These are phyloP conservation scores for Sandelia bainsii DNA, from an alignment of 2,797 vertebrate genomes.

Conservation along the genomic window DNA sequence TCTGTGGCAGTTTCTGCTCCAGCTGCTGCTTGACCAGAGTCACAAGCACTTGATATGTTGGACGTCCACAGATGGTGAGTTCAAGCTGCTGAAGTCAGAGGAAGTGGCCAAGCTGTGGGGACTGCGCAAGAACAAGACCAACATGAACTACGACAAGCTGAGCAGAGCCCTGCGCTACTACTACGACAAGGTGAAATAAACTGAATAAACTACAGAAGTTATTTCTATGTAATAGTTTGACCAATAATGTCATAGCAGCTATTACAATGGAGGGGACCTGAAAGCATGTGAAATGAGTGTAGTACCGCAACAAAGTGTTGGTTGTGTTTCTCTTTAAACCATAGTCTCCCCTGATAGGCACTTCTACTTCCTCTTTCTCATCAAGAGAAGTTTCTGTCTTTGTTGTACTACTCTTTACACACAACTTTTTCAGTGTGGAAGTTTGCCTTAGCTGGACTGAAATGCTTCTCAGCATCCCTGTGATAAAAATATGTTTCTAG, in stretches of 20 bases:
- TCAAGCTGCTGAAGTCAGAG: slow-evolving; percentile 97
- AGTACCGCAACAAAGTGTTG: background rate
- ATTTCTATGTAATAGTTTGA: background rate
- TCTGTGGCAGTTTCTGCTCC: slow-evolving; percentile 98
- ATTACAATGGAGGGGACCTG: background rate
- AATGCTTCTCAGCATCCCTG: background rate
- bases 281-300: background rate
- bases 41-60: slow-evolving; percentile 97
- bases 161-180: slow-evolving; percentile 97
- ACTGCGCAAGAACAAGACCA: slow-evolving; percentile 96
- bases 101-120: slow-evolving; percentile 98
- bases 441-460: background rate
- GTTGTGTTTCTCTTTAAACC: slow-evolving; percentile 46
- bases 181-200: slow-evolving; percentile 91
- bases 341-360: slow-evolving; percentile 42
- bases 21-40: slow-evolving; percentile 95
- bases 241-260: background rate
- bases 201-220: too few relatives aligned
- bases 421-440: background rate
- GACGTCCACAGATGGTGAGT: slow-evolving; percentile 96
- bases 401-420: slow-evolving; percentile 10
- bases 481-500: background rate
- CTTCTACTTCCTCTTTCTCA: slow-evolving; percentile 73
- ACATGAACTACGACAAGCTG: slow-evolving; percentile 98
- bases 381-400: background rate